These are phyloP conservation scores for Nomada ferruginata DNA, from an alignment of 2,888 invertebrate species.

Conservation along the genomic window DNA sequence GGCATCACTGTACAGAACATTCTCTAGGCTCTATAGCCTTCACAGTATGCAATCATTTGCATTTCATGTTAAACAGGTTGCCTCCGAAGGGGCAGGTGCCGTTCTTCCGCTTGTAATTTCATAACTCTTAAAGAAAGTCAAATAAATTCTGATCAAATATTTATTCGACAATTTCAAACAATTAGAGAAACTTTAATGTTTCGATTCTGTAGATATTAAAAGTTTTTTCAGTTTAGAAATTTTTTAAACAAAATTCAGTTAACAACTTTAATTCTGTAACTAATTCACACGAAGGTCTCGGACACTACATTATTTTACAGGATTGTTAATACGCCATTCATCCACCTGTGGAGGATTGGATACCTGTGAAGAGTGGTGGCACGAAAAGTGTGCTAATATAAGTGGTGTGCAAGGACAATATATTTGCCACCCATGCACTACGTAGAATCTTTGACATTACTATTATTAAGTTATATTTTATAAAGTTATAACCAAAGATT, in stretches of 20 bases:
- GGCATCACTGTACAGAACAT: background rate
- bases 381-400: too few species aligned
- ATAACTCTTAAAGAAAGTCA: background rate
- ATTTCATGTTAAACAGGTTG: constrained; percentile 1
- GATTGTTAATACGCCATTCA: background rate
- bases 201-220: background rate
- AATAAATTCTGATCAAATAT: background rate
- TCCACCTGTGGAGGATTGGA: too few species aligned
- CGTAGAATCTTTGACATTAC: too few species aligned
- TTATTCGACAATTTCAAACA: background rate
- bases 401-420: too few species aligned
- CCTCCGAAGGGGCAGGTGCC: constrained; percentile 9
- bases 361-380: too few species aligned
- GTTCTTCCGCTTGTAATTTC: background rate
- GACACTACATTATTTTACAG: background rate
- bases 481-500: too few species aligned
- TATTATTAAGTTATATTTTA: too few species aligned
- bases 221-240: background rate
- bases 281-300: background rate
- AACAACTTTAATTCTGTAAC: background rate
- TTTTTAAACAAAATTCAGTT: background rate
- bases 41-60: constrained; percentile 11
- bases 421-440: too few species aligned
- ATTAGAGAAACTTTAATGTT: background rate
- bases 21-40: background rate